A percentile compares a stretch with the other conserved stretches of the same genome.
These are phyloP conservation scores for Spodoptera littoralis DNA, from an alignment of 2,888 invertebrate genomes.

Conservation along the genomic window DNA sequence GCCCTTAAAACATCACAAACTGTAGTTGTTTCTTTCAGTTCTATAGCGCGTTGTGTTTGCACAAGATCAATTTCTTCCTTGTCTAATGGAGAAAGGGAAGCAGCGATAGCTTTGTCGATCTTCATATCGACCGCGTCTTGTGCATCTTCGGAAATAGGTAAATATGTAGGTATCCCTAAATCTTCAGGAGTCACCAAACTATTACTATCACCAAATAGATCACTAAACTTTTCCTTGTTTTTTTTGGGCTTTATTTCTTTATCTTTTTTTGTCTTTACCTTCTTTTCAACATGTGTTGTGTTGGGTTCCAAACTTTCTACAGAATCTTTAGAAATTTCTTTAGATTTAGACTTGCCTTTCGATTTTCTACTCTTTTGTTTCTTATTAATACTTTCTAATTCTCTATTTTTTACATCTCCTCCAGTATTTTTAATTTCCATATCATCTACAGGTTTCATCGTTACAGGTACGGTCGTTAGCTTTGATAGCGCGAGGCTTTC, in stretches of 20 bases:
- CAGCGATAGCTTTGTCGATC: conserved; percentile 38
- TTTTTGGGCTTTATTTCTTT: conserved; percentile 57
- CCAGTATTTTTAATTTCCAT: conserved; percentile 19
- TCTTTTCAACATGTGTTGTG: conserved; percentile 43
- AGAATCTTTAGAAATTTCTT: conserved; percentile 47
- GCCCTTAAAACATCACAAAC: background rate
- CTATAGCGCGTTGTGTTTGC: background rate
- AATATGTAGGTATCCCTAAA: conserved; percentile 71
- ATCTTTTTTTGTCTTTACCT: conserved; percentile 55
- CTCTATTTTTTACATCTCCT: conserved; percentile 27
- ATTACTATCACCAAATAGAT: conserved; percentile 81
- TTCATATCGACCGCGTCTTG: conserved; percentile 72
- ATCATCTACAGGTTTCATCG: background rate
- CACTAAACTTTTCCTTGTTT: conserved; percentile 71
- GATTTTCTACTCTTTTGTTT: conserved; percentile 62
- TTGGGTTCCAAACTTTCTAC: conserved; percentile 31
- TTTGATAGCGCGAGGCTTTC: too few relatives aligned
- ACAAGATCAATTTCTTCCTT: conserved; percentile 1
- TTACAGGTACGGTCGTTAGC: too few relatives aligned
- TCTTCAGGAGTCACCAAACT: conserved; percentile 84
- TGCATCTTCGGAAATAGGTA: conserved; percentile 75
- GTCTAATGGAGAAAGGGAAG: background rate
- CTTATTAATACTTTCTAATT: conserved; percentile 39
- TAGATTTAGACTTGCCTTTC: conserved; percentile 56
- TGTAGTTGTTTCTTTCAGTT: conserved; percentile 4